Evolutionary conservation across 2,113 vertebrate species (phyloP).

Genomic region (Coracopsis vasa): DNA sequence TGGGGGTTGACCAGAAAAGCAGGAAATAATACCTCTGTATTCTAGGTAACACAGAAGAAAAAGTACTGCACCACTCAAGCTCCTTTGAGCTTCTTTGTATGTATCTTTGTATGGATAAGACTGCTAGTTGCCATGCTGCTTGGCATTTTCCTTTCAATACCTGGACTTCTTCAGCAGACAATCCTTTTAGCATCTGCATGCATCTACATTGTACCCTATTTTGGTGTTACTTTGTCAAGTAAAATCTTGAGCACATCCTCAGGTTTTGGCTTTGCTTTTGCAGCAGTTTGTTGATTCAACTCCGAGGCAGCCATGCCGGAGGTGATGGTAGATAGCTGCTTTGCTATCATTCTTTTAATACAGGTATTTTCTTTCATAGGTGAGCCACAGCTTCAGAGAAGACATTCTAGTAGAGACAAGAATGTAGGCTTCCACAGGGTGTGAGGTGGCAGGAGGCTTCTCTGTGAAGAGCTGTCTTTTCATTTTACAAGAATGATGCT

Average conservation of each 20-base stretch:
- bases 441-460: not conserved
- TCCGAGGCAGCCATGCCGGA: not conserved
- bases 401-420: not conserved
- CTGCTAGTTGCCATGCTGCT: not conserved
- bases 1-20: not conserved
- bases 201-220: not conserved
- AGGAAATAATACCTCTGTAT: not conserved
- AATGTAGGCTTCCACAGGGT: not conserved
- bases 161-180: not conserved
- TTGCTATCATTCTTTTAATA: not conserved
- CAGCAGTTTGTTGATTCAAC: not conserved
- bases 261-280: not conserved
- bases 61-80: accelerated
- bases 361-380: not conserved
- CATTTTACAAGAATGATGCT: not conserved
- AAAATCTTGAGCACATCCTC: not conserved
- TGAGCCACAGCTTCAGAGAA: not conserved
- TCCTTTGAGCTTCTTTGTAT: not conserved
- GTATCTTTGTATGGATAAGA: not conserved
- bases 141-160: not conserved
- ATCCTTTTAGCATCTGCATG: not conserved
- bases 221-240: not conserved
- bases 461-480: not conserved
- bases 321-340: not conserved
- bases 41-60: not conserved